Evolutionary conservation across 1,140 invertebrate species (phyloP).

Genomic region (Bacillus rossius): DNA sequence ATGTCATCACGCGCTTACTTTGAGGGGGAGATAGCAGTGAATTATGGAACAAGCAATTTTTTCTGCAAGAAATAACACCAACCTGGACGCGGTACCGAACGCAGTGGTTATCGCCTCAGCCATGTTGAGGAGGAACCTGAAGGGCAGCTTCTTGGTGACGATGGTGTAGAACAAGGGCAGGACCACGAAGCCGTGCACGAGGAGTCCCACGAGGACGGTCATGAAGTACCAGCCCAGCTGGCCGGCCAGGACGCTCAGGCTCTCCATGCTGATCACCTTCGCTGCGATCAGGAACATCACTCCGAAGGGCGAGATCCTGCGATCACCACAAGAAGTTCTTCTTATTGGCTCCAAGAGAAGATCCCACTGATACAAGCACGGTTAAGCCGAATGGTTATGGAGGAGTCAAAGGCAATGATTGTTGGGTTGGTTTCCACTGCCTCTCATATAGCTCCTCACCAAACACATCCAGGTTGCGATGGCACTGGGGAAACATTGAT

Average conservation of each 20-base stretch:
- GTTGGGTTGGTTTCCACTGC: too few species aligned
- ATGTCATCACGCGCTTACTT: too few species aligned
- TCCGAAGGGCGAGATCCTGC: conserved; percentile 86
- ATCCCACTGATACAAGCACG: too few species aligned
- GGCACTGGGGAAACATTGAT: too few species aligned
- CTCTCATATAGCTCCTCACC: too few species aligned
- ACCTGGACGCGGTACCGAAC: conserved; percentile 92
- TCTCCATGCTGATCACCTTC: conserved; percentile 84
- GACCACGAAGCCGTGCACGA: conserved; percentile 85
- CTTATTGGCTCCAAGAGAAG: too few species aligned
- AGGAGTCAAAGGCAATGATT: too few species aligned
- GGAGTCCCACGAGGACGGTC: conserved; percentile 82
- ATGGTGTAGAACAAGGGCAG: conserved; percentile 79
- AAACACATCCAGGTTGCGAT: too few species aligned
- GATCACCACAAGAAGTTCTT: neutral
- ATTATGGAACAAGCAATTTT: too few species aligned
- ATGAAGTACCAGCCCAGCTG: conserved; percentile 87
- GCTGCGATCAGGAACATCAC: conserved; percentile 87
- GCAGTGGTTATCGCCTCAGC: conserved; percentile 85
- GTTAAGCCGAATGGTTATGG: too few species aligned
- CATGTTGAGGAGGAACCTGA: conserved; percentile 74
- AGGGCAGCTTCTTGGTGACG: conserved; percentile 71
- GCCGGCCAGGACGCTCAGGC: conserved; percentile 72
- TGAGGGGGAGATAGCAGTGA: too few species aligned
- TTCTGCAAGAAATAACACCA: too few species aligned